Evolutionary conservation across 2,113 vertebrate genomes (phyloP).

Genomic region (Miniopterus natalensis): DNA sequence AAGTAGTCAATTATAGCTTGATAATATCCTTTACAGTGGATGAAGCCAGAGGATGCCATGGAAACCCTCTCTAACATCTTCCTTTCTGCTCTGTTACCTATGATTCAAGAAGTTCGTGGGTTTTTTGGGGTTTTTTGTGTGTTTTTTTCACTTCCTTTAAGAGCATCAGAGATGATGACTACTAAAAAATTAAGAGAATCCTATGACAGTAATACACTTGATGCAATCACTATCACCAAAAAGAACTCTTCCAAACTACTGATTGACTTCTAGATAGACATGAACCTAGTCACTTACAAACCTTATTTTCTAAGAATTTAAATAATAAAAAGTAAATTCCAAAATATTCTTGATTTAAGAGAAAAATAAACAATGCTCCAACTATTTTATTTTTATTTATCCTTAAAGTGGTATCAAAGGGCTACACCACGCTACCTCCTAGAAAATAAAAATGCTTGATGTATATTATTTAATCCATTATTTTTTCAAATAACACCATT

Average conservation of each 20-base stretch:
- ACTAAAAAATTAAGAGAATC: slow-evolving; percentile 21
- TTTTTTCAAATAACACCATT: slow-evolving; percentile 18
- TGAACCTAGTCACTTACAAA: background rate
- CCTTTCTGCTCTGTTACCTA: slow-evolving; percentile 53
- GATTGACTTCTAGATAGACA: slow-evolving; percentile 29
- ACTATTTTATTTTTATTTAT: slow-evolving; percentile 46
- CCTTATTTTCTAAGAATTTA: background rate
- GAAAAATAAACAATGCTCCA: slow-evolving; percentile 49
- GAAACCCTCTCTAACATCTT: slow-evolving; percentile 56
- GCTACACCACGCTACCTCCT: background rate
- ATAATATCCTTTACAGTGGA: slow-evolving; percentile 59
- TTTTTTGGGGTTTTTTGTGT: background rate
- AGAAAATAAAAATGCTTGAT: slow-evolving; percentile 42
- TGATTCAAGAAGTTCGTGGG: background rate
- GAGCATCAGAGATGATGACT: slow-evolving; percentile 36
- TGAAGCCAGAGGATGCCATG: slow-evolving; percentile 79
- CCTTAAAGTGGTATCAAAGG: background rate
- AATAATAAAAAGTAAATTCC: slow-evolving; percentile 18
- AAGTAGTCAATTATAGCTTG: slow-evolving; percentile 82
- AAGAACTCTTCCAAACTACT: slow-evolving; percentile 46
- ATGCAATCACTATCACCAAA: background rate
- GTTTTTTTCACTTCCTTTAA: background rate
- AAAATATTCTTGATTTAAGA: slow-evolving; percentile 61
- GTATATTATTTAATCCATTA: background rate
- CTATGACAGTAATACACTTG: background rate